Evolutionary conservation across 2,797 vertebrate species (phyloP).

Genomic region (Buceros bicornis): DNA sequence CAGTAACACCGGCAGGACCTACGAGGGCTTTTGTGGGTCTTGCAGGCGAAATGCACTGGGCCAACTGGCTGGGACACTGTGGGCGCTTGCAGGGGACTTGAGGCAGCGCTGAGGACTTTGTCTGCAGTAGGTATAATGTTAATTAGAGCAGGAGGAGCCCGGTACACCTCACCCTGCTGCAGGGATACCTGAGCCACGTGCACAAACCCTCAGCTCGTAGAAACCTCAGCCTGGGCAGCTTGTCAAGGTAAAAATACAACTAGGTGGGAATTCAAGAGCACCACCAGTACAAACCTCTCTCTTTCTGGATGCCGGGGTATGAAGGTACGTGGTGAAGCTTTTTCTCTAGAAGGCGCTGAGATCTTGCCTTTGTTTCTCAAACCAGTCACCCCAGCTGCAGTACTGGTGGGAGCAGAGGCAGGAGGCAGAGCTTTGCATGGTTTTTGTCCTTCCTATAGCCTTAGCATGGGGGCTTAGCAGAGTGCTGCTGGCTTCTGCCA

Average conservation of each 20-base stretch:
- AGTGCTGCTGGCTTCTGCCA: neutral
- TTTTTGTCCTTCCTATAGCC: neutral
- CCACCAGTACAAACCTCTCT: neutral
- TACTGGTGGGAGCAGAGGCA: neutral
- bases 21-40: fast-evolving
- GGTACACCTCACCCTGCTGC: neutral
- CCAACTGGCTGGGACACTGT: neutral
- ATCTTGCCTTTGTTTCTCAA: neutral
- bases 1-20: neutral
- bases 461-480: neutral
- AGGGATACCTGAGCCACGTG: fast-evolving
- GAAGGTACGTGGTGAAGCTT: neutral
- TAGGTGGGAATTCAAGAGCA: neutral
- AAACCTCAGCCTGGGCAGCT: neutral
- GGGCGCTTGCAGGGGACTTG: neutral
- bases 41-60: fast-evolving
- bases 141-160: neutral
- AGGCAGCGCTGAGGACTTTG: neutral
- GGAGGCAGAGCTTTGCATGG: neutral
- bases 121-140: neutral
- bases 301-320: neutral
- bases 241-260: neutral
- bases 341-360: neutral
- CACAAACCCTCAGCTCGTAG: neutral
- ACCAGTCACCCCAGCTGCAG: neutral